phyloP scores from a whole-genome alignment of 2,113 vertebrate species.

The Tachysurus fulvidraco region DNA sequence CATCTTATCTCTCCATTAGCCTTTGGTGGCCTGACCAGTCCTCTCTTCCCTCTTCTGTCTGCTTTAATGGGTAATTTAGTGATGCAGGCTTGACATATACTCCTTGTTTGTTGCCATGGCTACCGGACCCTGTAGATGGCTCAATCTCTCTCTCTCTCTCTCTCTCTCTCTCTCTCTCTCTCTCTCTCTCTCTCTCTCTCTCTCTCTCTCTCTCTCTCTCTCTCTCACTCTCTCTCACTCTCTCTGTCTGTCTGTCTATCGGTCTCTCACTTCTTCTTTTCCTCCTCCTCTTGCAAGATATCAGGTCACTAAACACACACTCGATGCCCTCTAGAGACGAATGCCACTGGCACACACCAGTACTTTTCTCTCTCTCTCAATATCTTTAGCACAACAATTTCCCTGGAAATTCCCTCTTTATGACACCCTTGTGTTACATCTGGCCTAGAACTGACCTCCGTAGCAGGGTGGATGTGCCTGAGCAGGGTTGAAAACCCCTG shows the following conservation, averaged over 20 bases:
- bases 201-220: conserved; percentile 73
- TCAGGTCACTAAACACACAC: conserved; percentile 49
- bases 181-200: conserved; percentile 71
- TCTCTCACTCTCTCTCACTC: conserved; percentile 71
- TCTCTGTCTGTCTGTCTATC: conserved; percentile 72
- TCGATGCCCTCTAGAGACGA: conserved; percentile 44
- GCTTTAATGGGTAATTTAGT: conserved; percentile 82
- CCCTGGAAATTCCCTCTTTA: conserved; percentile 9
- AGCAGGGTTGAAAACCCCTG: conserved; percentile 17
- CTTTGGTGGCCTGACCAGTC: conserved; percentile 74
- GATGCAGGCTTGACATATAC: conserved; percentile 79
- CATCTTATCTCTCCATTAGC: conserved; percentile 77
- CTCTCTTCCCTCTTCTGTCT: conserved; percentile 68
- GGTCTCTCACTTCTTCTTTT: conserved; percentile 70
- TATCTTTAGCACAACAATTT: conserved; percentile 30
- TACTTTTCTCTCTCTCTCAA: conserved; percentile 19
- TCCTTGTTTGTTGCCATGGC: conserved; percentile 82
- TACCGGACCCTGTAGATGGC: conserved; percentile 75
- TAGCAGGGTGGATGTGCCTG: background rate
- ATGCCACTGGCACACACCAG: conserved; percentile 22
- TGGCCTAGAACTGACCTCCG: conserved; percentile 17
- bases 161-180: conserved; percentile 72
- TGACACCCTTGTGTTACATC: background rate
- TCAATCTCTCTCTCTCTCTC: conserved; percentile 72
- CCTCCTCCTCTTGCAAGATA: conserved; percentile 53